These are phyloP conservation scores for Trilocha varians DNA, from an alignment of 2,888 invertebrate species.

Conservation along the genomic window DNA sequence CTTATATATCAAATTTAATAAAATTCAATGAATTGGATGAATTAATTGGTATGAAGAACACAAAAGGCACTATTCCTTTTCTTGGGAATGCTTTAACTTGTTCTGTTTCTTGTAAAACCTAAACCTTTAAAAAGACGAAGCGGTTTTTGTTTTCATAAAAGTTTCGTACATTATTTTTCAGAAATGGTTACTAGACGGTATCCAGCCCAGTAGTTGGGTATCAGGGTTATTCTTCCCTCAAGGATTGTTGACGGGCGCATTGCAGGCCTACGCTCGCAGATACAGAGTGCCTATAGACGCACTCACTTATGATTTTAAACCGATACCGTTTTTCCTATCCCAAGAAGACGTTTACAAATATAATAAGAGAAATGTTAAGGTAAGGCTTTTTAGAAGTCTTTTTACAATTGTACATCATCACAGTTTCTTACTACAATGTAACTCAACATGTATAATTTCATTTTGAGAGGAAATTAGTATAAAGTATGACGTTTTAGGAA, in stretches of 20 bases:
- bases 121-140: too few species aligned
- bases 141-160: too few species aligned
- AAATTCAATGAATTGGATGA: too few species aligned
- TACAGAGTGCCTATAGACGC: conserved; percentile 90
- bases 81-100: too few species aligned
- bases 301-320: conserved; percentile 85
- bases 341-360: conserved; percentile 78
- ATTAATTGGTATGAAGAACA: too few species aligned
- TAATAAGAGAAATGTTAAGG: conserved; percentile 37
- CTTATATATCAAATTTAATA: too few species aligned
- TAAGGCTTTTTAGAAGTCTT: conserved; percentile 7
- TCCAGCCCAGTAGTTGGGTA: conserved; percentile 90
- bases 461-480: not conserved
- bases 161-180: too few species aligned
- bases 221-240: conserved; percentile 96
- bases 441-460: not conserved
- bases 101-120: too few species aligned
- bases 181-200: conserved; percentile 80
- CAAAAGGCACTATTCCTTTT: too few species aligned
- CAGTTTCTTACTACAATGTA: too few species aligned
- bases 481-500: not conserved
- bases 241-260: conserved; percentile 90
- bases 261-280: conserved; percentile 91
- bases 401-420: too few species aligned
- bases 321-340: conserved; percentile 69